These are phyloP conservation scores for Chydorus sphaericus DNA, from an alignment of 2,888 invertebrate genomes.

Conservation along the genomic window DNA sequence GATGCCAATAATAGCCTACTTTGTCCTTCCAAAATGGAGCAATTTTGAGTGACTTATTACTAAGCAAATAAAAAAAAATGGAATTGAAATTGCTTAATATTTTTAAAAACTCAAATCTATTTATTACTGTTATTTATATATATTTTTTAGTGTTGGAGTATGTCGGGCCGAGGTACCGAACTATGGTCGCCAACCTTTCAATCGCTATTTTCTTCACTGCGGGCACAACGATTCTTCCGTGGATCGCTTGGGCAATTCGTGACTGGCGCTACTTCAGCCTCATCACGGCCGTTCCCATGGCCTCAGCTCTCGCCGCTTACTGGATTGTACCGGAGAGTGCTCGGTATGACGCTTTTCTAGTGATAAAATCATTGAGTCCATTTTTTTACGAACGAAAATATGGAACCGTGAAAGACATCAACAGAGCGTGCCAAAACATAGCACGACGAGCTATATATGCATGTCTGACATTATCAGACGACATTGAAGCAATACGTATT, in stretches of 20 bases:
- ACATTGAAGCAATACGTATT: too few species aligned
- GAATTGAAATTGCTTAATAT: background rate
- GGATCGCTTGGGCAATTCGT: conserved; percentile 64
- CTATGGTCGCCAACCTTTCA: conserved; percentile 81
- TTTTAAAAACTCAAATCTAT: background rate
- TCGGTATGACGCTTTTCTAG: conserved; percentile 41
- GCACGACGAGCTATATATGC: too few species aligned
- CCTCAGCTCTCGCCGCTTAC: conserved; percentile 53
- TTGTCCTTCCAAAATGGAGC: too few species aligned
- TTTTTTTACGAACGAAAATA: too few species aligned
- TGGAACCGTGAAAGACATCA: too few species aligned
- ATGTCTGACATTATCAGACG: too few species aligned
- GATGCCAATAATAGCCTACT: too few species aligned
- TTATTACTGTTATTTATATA: background rate
- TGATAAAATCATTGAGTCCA: too few species aligned
- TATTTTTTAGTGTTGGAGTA: conserved; percentile 58
- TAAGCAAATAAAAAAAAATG: too few species aligned
- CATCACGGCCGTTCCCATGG: conserved; percentile 60
- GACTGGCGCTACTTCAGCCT: conserved; percentile 68
- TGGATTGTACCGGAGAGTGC: conserved; percentile 72
- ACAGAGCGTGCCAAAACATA: too few species aligned
- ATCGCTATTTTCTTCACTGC: conserved; percentile 75
- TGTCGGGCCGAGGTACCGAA: conserved; percentile 77
- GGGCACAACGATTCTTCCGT: conserved; percentile 62
- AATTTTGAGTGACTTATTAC: too few species aligned